phyloP scores from a whole-genome alignment of 2,888 invertebrate species.

The Horisme vitalbata region DNA sequence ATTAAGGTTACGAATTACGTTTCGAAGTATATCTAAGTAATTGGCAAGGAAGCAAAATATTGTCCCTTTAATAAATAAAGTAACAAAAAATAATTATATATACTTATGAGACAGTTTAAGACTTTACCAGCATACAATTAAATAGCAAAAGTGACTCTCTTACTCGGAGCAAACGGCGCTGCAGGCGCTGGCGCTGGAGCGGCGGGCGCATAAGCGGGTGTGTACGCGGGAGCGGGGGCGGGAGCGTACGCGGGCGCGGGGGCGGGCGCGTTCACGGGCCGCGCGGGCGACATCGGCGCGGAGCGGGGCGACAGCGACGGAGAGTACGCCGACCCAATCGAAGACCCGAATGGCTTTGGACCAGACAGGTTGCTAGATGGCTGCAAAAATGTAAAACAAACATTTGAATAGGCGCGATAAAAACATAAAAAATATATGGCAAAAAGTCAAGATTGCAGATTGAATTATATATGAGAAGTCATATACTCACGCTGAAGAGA shows the following conservation, averaged over 20 bases:
- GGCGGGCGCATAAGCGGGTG: constrained; percentile 32
- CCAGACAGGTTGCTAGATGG: constrained; percentile 80
- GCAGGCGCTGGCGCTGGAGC: constrained; percentile 30
- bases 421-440: too few relatives aligned
- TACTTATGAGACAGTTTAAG: neutral
- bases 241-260: constrained; percentile 43
- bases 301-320: constrained; percentile 77
- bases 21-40: too few relatives aligned
- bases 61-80: neutral
- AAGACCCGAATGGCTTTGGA: constrained; percentile 85
- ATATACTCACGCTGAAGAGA: constrained; percentile 86
- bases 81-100: neutral
- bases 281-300: constrained; percentile 77
- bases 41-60: constrained; percentile 6
- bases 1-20: too few relatives aligned
- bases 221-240: constrained; percentile 39
- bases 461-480: neutral
- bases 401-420: too few relatives aligned
- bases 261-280: constrained; percentile 53
- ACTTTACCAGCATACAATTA: constrained; percentile 36
- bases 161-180: constrained; percentile 73
- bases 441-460: too few relatives aligned
- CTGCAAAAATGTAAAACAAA: constrained; percentile 47
- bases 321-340: constrained; percentile 80
- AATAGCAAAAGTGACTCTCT: constrained; percentile 79